phyloP scores from a whole-genome alignment of 2,888 invertebrate species.

The Lasiommata megera region DNA sequence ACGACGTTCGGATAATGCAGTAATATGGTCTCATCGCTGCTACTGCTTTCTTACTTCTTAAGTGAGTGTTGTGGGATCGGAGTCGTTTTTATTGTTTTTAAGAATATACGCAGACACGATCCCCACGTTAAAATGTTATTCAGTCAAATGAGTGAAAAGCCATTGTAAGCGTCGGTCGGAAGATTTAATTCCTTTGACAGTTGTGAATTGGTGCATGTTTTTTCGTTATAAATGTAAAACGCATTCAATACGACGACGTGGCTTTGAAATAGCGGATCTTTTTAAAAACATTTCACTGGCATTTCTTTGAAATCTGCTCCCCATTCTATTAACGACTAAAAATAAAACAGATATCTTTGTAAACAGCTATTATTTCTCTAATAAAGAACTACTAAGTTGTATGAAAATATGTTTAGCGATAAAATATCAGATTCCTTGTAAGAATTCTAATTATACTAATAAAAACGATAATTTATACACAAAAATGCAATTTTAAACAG shows the following conservation, averaged over 20 bases:
- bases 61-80: no score
- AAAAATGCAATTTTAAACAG: no score
- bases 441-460: no score
- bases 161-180: constrained; percentile 44
- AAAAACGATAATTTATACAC: no score
- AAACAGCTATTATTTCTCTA: constrained; percentile 10
- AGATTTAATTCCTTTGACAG: constrained; percentile 44
- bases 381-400: neutral
- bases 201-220: constrained; percentile 59
- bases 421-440: no score
- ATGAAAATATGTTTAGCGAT: neutral
- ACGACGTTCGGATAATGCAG: no score
- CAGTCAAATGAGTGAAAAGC: constrained; percentile 70
- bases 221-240: constrained; percentile 69
- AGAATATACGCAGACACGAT: neutral
- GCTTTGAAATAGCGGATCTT: constrained; percentile 75
- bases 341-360: constrained; percentile 38
- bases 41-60: no score
- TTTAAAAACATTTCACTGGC: constrained; percentile 75
- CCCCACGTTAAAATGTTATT: constrained; percentile 61
- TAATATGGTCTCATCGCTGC: no score
- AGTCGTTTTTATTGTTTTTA: no score
- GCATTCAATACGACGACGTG: constrained; percentile 77
- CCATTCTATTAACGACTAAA: constrained; percentile 54
- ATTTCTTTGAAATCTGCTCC: constrained; percentile 60